Conservation (phyloP, 2,888 invertebrate species). For the Tryphoninae sp. region DNA sequence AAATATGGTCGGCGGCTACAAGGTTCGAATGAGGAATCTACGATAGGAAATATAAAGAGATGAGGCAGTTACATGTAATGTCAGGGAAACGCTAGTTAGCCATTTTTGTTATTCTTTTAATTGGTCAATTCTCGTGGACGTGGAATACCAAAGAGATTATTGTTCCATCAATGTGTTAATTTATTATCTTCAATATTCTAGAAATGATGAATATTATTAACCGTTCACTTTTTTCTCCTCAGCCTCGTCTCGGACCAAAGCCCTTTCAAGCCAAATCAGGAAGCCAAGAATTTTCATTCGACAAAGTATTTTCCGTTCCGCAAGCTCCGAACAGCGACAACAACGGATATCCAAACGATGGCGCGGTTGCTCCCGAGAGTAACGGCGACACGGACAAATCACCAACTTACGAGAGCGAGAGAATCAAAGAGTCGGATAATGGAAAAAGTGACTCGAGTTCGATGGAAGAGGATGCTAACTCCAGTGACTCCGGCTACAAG, state of each 20-base stretch:
- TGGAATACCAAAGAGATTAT: too few species aligned
- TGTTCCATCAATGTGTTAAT: neutral
- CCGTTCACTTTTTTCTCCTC: conserved; percentile 70
- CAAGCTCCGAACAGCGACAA: conserved; percentile 84
- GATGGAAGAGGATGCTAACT: conserved; percentile 85
- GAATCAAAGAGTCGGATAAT: conserved; percentile 81
- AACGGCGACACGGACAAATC: conserved; percentile 73
- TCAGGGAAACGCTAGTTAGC: conserved; percentile 40
- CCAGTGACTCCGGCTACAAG: conserved; percentile 86
- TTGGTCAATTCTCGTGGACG: neutral
- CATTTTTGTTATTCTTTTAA: conserved; percentile 15
- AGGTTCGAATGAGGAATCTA: conserved; percentile 83
- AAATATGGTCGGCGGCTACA: conserved; percentile 86
- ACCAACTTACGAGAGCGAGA: conserved; percentile 72
- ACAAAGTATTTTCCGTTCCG: conserved; percentile 92
- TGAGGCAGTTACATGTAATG: neutral
- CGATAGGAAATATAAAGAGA: conserved; percentile 15
- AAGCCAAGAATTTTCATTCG: conserved; percentile 89
- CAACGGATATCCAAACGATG: conserved; percentile 76
- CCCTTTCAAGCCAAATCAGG: conserved; percentile 91
- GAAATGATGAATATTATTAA: too few species aligned
- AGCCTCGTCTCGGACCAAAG: conserved; percentile 93
- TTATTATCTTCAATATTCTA: conserved; percentile 19
- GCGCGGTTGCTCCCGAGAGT: conserved; percentile 68
- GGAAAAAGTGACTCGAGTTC: conserved; percentile 85